These are phyloP conservation scores for Zaprionus capensis DNA, from an alignment of 1,140 invertebrate species.

Conservation along the genomic window DNA sequence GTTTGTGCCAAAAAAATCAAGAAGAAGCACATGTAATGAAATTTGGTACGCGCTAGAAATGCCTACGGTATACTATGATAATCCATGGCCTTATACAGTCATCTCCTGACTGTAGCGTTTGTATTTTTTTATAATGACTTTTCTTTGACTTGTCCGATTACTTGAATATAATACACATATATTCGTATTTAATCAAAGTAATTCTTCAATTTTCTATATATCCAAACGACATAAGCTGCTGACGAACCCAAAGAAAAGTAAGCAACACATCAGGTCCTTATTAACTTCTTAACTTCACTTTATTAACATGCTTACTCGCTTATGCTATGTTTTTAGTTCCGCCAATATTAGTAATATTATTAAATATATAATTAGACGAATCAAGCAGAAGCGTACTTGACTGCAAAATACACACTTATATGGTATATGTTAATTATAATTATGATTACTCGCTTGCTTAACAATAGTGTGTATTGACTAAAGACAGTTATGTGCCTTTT, in stretches of 20 bases:
- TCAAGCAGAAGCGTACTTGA: background rate
- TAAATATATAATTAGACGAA: background rate
- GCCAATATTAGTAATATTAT: background rate
- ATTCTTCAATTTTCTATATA: conserved; percentile 30
- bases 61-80: too few relatives aligned
- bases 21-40: too few relatives aligned
- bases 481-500: background rate
- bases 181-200: background rate
- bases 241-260: conserved; percentile 94
- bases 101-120: too few relatives aligned
- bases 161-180: background rate
- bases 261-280: conserved; percentile 82
- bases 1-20: too few relatives aligned
- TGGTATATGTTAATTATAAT: background rate
- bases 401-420: background rate
- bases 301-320: background rate
- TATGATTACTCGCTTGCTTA: background rate
- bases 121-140: background rate
- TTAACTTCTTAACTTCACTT: background rate
- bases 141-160: background rate
- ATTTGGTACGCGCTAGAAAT: too few relatives aligned
- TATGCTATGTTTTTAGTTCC: background rate
- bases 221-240: conserved; percentile 87
- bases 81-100: too few relatives aligned
- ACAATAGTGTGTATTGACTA: background rate